These are phyloP conservation scores for Conus canariensis DNA, from an alignment of 2,888 invertebrate genomes.

Conservation along the genomic window DNA sequence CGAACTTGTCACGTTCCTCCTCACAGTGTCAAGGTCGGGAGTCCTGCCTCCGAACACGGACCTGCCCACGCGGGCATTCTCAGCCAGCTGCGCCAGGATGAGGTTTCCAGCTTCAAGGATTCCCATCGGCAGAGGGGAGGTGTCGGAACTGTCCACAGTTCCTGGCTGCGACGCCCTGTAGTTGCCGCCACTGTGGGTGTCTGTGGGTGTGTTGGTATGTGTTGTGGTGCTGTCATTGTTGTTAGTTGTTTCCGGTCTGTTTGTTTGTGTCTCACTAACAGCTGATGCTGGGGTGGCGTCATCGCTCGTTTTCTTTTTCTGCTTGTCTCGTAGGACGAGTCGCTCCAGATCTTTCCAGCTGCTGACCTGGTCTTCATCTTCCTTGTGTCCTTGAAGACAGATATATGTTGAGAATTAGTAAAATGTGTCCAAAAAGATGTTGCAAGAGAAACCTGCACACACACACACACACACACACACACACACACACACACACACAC, in stretches of 20 bases:
- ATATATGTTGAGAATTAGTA: background rate
- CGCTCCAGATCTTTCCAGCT: conserved; percentile 40
- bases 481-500: background rate
- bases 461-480: background rate
- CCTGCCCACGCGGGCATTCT: conserved; percentile 42
- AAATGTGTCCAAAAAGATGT: no score
- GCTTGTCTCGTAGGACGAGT: conserved; percentile 17
- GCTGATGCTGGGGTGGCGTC: background rate
- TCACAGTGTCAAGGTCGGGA: conserved; percentile 20
- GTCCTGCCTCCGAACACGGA: conserved; percentile 49
- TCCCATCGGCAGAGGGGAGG: background rate
- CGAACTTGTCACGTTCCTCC: background rate
- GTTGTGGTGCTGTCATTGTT: background rate
- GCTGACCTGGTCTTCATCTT: conserved; percentile 42
- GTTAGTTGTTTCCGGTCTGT: background rate
- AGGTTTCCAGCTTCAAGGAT: conserved; percentile 11
- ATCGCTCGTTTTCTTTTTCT: background rate
- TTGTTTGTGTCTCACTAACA: background rate
- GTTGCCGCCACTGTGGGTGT: background rate
- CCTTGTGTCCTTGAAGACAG: conserved; percentile 21
- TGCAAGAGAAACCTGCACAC: background rate
- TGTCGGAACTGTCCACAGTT: background rate
- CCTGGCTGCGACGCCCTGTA: background rate
- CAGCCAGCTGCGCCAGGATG: conserved; percentile 23
- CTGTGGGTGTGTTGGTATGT: background rate